Evolutionary conservation across 2,888 invertebrate species (phyloP).

Genomic region (Halocaridina rubra): DNA sequence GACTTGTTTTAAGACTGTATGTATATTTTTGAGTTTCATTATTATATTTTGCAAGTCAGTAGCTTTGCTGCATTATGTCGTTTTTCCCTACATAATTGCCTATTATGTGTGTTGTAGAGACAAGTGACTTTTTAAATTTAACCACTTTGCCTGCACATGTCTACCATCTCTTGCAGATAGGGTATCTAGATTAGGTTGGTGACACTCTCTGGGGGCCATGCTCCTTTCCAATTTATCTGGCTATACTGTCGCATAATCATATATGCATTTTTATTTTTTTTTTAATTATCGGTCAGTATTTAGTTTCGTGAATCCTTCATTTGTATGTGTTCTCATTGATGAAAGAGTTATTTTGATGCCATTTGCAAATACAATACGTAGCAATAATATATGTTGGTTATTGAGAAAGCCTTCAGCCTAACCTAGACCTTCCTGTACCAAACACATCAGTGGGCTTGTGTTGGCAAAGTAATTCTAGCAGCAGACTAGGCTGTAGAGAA

Average conservation of each 20-base stretch:
- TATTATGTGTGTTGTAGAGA: constrained; percentile 53
- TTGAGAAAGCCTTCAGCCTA: constrained; percentile 29
- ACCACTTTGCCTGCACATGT: constrained; percentile 39
- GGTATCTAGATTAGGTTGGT: constrained; percentile 27
- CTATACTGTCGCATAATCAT: neutral
- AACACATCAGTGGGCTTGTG: constrained; percentile 41
- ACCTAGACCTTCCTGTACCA: constrained; percentile 25
- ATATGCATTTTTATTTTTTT: neutral
- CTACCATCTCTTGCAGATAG: constrained; percentile 40
- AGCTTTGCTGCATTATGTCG: constrained; percentile 43
- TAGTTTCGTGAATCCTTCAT: too few relatives aligned
- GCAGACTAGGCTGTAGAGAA: constrained; percentile 41
- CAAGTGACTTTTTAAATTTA: constrained; percentile 56
- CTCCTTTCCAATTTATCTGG: neutral
- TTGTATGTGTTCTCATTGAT: neutral
- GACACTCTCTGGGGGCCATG: neutral
- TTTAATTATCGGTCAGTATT: neutral
- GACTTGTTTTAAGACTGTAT: constrained; percentile 32
- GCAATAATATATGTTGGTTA: constrained; percentile 30
- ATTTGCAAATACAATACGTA: constrained; percentile 12
- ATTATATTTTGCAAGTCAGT: constrained; percentile 44
- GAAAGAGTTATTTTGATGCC: neutral
- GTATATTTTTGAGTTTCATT: constrained; percentile 20
- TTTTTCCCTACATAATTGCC: constrained; percentile 40
- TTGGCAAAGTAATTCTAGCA: constrained; percentile 41